Percentiles rank a stretch among this genome's conserved stretches.
Evolutionary conservation across 2,113 vertebrate genomes (phyloP).

Genomic region (Arizona elegans): DNA sequence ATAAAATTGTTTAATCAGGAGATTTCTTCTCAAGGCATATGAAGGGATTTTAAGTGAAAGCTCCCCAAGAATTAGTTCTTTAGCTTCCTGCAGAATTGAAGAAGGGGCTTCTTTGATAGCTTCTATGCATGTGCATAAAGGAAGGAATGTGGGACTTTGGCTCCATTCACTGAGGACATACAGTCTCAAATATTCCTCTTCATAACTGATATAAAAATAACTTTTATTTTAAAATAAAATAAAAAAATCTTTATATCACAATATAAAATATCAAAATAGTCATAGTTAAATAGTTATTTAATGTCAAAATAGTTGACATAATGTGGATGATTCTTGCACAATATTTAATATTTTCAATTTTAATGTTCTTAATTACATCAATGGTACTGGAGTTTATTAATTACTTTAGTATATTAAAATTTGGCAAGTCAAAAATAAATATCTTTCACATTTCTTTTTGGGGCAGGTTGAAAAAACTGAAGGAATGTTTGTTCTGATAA

Average conservation of each 20-base stretch:
- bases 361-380: constrained; percentile 21
- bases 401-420: constrained; percentile 42
- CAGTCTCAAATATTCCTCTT: not conserved
- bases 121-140: not conserved
- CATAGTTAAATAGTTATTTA: not conserved
- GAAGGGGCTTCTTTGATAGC: not conserved
- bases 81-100: not conserved
- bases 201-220: not conserved
- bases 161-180: not conserved
- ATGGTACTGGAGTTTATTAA: constrained; percentile 16
- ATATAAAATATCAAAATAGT: not conserved
- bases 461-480: constrained; percentile 6
- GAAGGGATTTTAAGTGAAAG: not conserved
- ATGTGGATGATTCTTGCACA: not conserved
- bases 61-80: not conserved
- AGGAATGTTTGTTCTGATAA: constrained; percentile 23
- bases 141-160: not conserved
- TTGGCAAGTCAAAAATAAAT: constrained; percentile 27
- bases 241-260: not conserved
- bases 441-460: not conserved
- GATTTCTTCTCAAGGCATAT: not conserved
- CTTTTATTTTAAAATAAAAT: not conserved
- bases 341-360: not conserved
- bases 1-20: not conserved
- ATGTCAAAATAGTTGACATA: not conserved